These are phyloP conservation scores for Pyrocoelia pectoralis DNA, from an alignment of 2,888 invertebrate genomes.

Conservation along the genomic window DNA sequence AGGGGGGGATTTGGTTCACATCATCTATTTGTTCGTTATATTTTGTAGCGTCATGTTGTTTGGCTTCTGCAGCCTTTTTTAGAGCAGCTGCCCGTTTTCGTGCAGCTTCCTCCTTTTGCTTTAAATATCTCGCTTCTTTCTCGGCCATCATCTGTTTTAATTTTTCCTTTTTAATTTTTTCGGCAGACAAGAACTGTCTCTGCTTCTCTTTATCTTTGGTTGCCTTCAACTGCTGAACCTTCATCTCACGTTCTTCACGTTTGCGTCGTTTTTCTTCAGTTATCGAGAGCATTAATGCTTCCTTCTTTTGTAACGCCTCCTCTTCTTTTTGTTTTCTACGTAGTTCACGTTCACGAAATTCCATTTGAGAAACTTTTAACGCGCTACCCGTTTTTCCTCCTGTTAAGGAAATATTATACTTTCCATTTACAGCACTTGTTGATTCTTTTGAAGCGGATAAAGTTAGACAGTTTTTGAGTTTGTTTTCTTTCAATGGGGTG, in stretches of 20 bases:
- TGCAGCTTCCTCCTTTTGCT: conserved; percentile 61
- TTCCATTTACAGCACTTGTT: neutral
- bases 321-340: conserved; percentile 42
- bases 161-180: conserved; percentile 59
- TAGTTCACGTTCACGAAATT: conserved; percentile 47
- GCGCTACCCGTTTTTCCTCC: conserved; percentile 39
- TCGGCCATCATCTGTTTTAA: conserved; percentile 47
- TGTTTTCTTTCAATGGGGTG: neutral
- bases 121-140: conserved; percentile 58
- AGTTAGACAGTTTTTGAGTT: neutral
- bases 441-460: neutral
- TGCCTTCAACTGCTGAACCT: conserved; percentile 60
- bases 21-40: too few relatives aligned
- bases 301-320: conserved; percentile 66
- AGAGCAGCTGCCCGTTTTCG: conserved; percentile 60
- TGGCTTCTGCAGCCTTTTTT: conserved; percentile 59
- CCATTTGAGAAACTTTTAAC: conserved; percentile 48
- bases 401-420: neutral
- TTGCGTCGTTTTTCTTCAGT: conserved; percentile 65
- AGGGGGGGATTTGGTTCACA: conserved; percentile 49
- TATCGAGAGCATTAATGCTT: conserved; percentile 66
- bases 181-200: conserved; percentile 60
- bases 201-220: conserved; percentile 62
- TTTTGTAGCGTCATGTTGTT: conserved; percentile 45
- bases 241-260: conserved; percentile 58